Conservation (phyloP, 2,797 vertebrate species). For the Clarias fuscus region DNA sequence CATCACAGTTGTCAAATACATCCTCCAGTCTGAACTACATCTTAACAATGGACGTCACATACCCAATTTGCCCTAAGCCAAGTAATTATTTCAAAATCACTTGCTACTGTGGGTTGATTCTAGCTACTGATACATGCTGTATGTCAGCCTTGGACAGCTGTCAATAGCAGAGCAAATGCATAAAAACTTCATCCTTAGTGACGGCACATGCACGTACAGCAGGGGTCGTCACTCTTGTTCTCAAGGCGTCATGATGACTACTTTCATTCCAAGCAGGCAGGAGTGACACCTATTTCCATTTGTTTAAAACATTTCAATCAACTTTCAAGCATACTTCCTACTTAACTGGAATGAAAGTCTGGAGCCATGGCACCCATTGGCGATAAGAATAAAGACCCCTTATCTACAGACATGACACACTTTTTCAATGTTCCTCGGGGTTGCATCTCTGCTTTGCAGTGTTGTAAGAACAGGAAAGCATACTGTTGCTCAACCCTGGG, state of each 20-base stretch:
- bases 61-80: background rate
- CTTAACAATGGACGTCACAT: background rate
- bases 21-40: slow-evolving; percentile 9
- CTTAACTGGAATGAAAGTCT: background rate
- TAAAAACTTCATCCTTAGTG: too few relatives aligned
- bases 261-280: background rate
- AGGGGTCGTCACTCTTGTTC: background rate
- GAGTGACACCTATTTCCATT: background rate
- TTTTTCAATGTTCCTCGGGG: background rate
- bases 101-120: background rate
- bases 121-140: background rate
- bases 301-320: background rate
- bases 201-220: background rate
- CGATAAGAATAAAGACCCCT: background rate
- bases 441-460: slow-evolving; percentile 46
- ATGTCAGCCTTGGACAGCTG: background rate
- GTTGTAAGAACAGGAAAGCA: slow-evolving; percentile 67
- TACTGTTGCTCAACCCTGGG: slow-evolving; percentile 71
- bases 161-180: background rate
- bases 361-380: background rate
- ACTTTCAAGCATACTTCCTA: background rate
- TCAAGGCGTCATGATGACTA: background rate
- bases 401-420: slow-evolving; percentile 5
- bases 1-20: background rate
- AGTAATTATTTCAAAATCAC: slow-evolving; percentile 3